Conservation (phyloP, 2,888 invertebrate genomes). For the Agrochola lota region DNA sequence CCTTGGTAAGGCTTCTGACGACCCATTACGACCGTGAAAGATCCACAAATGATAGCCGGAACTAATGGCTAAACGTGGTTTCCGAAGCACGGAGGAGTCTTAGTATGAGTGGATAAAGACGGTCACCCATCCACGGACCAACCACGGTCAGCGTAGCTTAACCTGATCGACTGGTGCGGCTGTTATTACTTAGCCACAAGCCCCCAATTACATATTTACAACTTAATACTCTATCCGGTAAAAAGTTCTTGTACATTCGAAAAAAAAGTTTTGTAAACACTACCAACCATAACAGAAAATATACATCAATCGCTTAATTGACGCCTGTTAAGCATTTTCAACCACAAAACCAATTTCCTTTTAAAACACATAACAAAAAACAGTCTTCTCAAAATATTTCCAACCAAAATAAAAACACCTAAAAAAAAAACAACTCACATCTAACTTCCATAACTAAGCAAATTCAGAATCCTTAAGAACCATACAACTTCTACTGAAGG, state of each 20-base stretch:
- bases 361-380: neutral
- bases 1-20: too few relatives aligned
- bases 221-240: neutral
- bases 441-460: conserved; percentile 4
- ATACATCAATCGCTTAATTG: neutral
- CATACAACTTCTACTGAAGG: conserved; percentile 5
- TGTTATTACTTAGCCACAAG: too few relatives aligned
- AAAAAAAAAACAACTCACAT: neutral
- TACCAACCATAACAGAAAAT: neutral
- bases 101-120: too few relatives aligned
- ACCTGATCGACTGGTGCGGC: too few relatives aligned
- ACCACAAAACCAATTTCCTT: neutral
- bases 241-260: neutral
- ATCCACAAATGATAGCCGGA: too few relatives aligned
- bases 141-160: too few relatives aligned
- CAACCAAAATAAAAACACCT: neutral
- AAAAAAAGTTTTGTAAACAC: neutral
- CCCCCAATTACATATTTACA: too few relatives aligned
- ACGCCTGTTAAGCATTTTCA: neutral
- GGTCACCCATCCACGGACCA: too few relatives aligned
- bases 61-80: too few relatives aligned
- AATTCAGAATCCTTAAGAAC: conserved; percentile 18
- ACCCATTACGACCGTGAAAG: too few relatives aligned
- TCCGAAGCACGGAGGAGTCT: too few relatives aligned
- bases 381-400: neutral